These are phyloP conservation scores for Aurelia sp. DNA, from an alignment of 30 jellyfish, hydroid and myxozoan genomes.

Conservation along the genomic window DNA sequence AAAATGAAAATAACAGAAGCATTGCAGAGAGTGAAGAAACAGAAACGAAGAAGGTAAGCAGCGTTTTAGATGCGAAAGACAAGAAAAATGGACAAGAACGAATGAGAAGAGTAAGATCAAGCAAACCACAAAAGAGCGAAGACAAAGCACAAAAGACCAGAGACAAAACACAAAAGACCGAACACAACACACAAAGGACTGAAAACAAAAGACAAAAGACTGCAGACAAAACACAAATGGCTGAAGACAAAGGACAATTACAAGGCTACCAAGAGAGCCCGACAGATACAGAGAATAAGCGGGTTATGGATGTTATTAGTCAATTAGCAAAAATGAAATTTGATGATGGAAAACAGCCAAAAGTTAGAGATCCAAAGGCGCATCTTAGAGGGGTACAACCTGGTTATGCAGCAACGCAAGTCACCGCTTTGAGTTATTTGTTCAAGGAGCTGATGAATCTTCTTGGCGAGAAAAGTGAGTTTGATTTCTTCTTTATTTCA, in stretches of 20 bases:
- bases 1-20: not conserved
- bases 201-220: not conserved
- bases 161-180: not conserved
- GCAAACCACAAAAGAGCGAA: not conserved
- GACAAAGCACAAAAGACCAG: not conserved
- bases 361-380: not conserved
- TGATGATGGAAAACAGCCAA: not conserved
- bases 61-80: not conserved
- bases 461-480: conserved; percentile 76
- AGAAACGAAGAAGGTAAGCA: not conserved
- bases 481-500: no score
- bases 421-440: conserved; percentile 79
- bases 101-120: no score
- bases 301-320: conserved; percentile 48
- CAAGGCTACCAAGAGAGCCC: conserved; percentile 14
- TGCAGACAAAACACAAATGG: not conserved
- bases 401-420: conserved; percentile 69
- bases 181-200: not conserved
- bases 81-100: not conserved
- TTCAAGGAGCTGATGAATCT: conserved; percentile 71
- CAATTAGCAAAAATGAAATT: conserved; percentile 38
- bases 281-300: conserved; percentile 1
- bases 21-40: not conserved
- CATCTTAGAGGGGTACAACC: conserved; percentile 32
- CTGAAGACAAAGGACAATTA: not conserved